phyloP scores from a whole-genome alignment of 1,140 invertebrate species.

The Bombus picipes region DNA sequence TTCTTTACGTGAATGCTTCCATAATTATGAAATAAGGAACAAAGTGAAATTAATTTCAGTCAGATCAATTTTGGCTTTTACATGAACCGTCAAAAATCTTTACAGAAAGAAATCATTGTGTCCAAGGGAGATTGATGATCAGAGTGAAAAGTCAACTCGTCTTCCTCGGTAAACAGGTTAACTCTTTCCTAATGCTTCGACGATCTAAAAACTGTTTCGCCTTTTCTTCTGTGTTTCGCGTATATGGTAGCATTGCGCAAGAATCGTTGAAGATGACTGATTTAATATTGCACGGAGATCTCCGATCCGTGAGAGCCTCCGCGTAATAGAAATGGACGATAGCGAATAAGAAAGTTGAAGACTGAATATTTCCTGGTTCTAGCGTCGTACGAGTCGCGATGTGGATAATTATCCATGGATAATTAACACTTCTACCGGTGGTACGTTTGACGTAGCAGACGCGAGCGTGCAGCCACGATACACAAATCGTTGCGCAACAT shows the following conservation, averaged over 20 bases:
- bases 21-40: not conserved
- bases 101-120: not conserved
- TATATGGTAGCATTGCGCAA: not conserved
- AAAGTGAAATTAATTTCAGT: not conserved
- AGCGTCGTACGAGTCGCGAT: not conserved
- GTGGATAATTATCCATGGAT: constrained; percentile 59
- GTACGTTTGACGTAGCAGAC: constrained; percentile 6
- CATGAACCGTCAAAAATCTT: not conserved
- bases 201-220: not conserved
- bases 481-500: constrained; percentile 52
- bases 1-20: no score
- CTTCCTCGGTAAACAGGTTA: not conserved
- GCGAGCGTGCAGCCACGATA: constrained; percentile 35
- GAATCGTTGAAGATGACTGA: constrained; percentile 6
- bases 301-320: constrained; percentile 1
- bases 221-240: not conserved
- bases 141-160: not conserved
- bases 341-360: constrained; percentile 7
- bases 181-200: not conserved
- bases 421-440: constrained; percentile 59
- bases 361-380: constrained; percentile 16
- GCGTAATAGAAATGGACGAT: constrained; percentile 11
- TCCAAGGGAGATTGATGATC: not conserved
- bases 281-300: constrained; percentile 1
- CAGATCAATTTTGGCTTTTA: no score